Evolutionary conservation across 2,797 vertebrate genomes (phyloP).

Genomic region (Astyanax mexicanus): DNA sequence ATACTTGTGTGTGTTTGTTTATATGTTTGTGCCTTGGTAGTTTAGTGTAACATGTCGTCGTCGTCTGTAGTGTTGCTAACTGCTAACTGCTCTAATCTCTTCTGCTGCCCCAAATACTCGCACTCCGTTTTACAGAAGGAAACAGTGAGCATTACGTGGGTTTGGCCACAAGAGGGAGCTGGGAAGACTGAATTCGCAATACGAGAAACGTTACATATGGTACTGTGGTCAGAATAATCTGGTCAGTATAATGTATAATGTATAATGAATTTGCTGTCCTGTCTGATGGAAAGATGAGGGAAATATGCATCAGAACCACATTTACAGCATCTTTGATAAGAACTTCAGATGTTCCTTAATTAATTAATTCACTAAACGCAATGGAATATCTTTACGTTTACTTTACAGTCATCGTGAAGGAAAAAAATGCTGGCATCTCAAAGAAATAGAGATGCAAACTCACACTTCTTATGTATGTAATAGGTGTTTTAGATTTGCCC

Average conservation of each 20-base stretch:
- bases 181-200: neutral
- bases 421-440: too few relatives aligned
- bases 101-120: neutral
- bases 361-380: too few relatives aligned
- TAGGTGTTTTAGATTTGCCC: too few relatives aligned
- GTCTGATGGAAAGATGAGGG: neutral
- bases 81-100: constrained; percentile 13
- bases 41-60: constrained; percentile 68
- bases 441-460: too few relatives aligned
- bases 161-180: constrained; percentile 16
- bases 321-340: too few relatives aligned
- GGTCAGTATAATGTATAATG: too few relatives aligned
- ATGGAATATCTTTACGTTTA: too few relatives aligned
- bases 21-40: constrained; percentile 66
- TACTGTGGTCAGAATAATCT: neutral
- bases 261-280: neutral
- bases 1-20: constrained; percentile 40
- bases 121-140: constrained; percentile 6
- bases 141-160: neutral
- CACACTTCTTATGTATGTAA: too few relatives aligned
- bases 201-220: neutral
- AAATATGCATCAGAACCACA: too few relatives aligned
- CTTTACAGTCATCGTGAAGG: too few relatives aligned
- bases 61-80: constrained; percentile 46
- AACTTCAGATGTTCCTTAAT: too few relatives aligned